Evolutionary conservation across 2,797 vertebrate genomes (phyloP).

Genomic region (Typhlichthys eigenmanni): DNA sequence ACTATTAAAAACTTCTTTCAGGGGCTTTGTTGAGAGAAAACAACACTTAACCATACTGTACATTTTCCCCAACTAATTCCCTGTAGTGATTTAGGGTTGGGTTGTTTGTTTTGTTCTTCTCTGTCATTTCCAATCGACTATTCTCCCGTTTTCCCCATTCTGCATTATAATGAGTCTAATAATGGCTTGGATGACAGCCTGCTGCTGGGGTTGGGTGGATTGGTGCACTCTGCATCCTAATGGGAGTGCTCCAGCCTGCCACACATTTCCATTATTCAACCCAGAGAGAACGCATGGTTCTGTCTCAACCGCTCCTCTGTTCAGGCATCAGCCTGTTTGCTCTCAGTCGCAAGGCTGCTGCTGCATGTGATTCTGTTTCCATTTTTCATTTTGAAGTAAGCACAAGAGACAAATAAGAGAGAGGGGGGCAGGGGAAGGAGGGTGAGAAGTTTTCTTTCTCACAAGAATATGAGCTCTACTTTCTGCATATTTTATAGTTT

Average conservation of each 20-base stretch:
- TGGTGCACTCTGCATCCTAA: conserved; percentile 20
- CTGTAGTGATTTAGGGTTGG: conserved; percentile 20
- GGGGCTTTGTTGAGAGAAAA: no score
- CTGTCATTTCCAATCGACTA: conserved; percentile 24
- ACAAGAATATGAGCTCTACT: conserved; percentile 2
- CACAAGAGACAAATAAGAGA: not conserved
- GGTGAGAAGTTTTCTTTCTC: not conserved
- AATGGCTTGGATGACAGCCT: conserved; percentile 29
- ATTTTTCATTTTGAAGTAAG: conserved; percentile 1
- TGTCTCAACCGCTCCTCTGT: conserved; percentile 17
- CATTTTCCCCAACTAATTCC: conserved; percentile 36
- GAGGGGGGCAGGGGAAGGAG: not conserved
- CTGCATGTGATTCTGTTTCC: conserved; percentile 1
- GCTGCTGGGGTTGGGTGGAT: conserved; percentile 19
- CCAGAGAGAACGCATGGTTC: conserved; percentile 12
- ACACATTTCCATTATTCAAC: conserved; percentile 41
- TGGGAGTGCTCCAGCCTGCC: conserved; percentile 28
- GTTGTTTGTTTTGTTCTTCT: conserved; percentile 27
- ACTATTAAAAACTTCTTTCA: not conserved
- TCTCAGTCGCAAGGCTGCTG: not conserved
- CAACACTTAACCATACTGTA: not conserved
- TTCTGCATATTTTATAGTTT: conserved; percentile 2
- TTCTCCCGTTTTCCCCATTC: conserved; percentile 7
- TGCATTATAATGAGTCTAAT: conserved; percentile 54
- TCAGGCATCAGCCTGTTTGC: conserved; percentile 16